Base-by-base conservation (phyloP, 2,888 invertebrate genomes). In the Ennomos quercinarius region DNA sequence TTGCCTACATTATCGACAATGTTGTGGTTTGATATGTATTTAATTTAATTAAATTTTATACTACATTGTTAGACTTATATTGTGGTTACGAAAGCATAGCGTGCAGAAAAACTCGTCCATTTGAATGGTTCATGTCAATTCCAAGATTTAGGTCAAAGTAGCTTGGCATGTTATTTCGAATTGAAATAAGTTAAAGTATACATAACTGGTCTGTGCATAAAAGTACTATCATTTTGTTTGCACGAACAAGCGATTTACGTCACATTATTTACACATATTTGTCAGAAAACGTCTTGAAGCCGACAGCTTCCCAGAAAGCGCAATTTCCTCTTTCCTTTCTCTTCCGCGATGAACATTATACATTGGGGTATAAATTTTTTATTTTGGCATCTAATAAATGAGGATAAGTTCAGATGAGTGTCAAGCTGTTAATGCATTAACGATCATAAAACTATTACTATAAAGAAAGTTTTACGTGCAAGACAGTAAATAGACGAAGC, bases 81-180 rank as follows among this genome's bases (percentile, higher is more conserved):
- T 43, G 13, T 37, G 41, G 39, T 41, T 40, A 39, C 49, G 27
- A 34, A 52, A 12, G 12, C 13, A 34, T 59, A 44, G 59, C 62
- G 54, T 65, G 62, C 51, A n/a, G 40, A 46, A 57, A 34, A 49
- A 17, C 40, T 47, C 57, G 52, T 57, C 43, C n/a, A 8, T 59
- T 50, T 55, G 27, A 53, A 50, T 47, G 9, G 45, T 37, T 50
- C 39, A 44, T 47, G 38, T 45, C 34, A 42, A 43, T 41, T 55
- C 53, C 35, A 12, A 48, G 48, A 59, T 59, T 53, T 50, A 43
- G 52, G 46, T 59, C 43, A 44, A 51, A 45, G 45, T 17, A 39
- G 11, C 9, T 17, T 8, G 34, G 10, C 43, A 39, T 39, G 13
- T 42, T 36, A n/a, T 45, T 13, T 45, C 6, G 27, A 38, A 52